These are phyloP conservation scores for Ichneumoninae sp. DNA, from an alignment of 2,888 invertebrate genomes.

Conservation along the genomic window DNA sequence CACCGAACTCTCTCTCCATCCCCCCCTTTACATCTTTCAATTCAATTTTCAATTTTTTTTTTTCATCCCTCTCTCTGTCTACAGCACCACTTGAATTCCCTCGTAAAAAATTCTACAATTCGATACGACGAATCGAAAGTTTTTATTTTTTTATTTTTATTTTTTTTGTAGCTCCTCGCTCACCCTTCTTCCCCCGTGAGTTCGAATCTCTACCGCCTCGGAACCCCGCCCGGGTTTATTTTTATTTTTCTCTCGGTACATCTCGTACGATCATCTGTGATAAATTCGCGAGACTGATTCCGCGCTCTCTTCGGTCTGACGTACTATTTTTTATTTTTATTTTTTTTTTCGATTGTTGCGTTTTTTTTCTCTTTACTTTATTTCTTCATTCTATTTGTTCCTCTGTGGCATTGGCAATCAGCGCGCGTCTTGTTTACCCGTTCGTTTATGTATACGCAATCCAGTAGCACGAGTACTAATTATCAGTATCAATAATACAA, in stretches of 20 bases:
- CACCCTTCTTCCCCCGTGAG: slow-evolving; percentile 57
- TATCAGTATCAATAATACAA: slow-evolving; percentile 78
- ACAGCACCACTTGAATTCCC: slow-evolving; percentile 78
- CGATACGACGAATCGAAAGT: slow-evolving; percentile 68
- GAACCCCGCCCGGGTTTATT: slow-evolving; percentile 62
- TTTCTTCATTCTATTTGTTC: slow-evolving; percentile 16
- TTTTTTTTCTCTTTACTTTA: slow-evolving; percentile 10
- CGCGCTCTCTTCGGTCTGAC: slow-evolving; percentile 12
- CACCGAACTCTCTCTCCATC: slow-evolving; percentile 38
- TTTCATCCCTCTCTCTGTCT: slow-evolving; percentile 68
- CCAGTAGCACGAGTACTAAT: slow-evolving; percentile 70
- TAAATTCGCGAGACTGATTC: slow-evolving; percentile 47
- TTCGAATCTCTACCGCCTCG: slow-evolving; percentile 45
- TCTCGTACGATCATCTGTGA: slow-evolving; percentile 26
- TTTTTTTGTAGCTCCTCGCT: slow-evolving; percentile 54
- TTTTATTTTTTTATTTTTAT: slow-evolving; percentile 58
- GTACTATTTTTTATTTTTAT: neutral
- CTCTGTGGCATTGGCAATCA: slow-evolving; percentile 43
- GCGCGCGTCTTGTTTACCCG: slow-evolving; percentile 49
- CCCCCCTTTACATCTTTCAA: slow-evolving; percentile 34
- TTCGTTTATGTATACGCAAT: slow-evolving; percentile 56
- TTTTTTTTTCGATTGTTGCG: neutral
- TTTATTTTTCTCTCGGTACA: slow-evolving; percentile 26
- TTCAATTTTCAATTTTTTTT: slow-evolving; percentile 36
- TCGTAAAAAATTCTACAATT: slow-evolving; percentile 68